Evolutionary conservation across 2,113 vertebrate species (phyloP), one percentile per base, ranked within the genome.

Genomic region (Spea multiplicata): DNA sequence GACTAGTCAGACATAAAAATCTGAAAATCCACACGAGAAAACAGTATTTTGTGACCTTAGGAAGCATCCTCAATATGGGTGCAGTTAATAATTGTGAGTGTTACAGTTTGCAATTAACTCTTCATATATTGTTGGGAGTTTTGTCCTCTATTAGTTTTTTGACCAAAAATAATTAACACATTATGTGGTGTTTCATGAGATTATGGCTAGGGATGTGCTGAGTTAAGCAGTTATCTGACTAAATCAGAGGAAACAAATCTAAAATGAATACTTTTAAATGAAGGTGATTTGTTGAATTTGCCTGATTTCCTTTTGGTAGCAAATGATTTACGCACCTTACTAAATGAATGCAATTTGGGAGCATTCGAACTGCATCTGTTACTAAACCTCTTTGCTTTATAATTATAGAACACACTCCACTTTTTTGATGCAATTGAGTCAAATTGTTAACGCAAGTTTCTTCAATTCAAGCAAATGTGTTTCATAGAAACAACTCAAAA

Each of bases 371-470:
- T 71, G 71, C 69, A 78, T 66, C 76, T 62, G 76, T 73, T 67
- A 57, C 46, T 44, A 67, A 67, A 49, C 49, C 77, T 66, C 71
- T 66, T 73, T 73, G 66, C 77, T 59, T 80, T 62, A 57, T 80
- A 73, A 80, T 80, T 80, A 73, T 52, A 73, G 77, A 80, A 80
- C 62, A 67, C 45, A 65, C 67, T 64, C 5, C 69, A 78, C 71
- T 80, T 80, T 78, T 79, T 67, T 61, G 49, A 80, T 80, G 78
- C 78, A 74, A 74, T 80, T 74, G 78, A 80, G 71, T 74, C 53
- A 80, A 80, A 80, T 74, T 74, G 78, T 74, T 73, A 74, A 68
- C 74, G 78, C 78, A 80, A 74, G 62, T 74, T 74, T 16, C 53
- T 68, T 68, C 71, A 74, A 73, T 80, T 64, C 4, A 13, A 48